Conservation (phyloP, 1,140 invertebrate species). For the Achatina immaculata region DNA sequence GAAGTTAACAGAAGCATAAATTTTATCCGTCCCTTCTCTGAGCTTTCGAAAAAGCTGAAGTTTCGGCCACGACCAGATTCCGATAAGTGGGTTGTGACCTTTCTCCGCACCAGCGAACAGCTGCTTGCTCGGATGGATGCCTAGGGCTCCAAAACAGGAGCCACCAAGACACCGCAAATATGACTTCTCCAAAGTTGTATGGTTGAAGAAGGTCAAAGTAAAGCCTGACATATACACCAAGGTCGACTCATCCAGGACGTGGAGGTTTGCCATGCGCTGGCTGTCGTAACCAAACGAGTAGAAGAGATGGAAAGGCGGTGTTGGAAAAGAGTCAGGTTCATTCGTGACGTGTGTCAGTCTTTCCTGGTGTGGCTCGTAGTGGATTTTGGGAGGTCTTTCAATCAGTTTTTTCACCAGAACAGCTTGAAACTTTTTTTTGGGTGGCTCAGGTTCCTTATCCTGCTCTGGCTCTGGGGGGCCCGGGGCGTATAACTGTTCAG, state of each 20-base stretch:
- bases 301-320: not conserved
- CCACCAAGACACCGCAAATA: conserved; percentile 34
- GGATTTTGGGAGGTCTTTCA: conserved; percentile 30
- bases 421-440: conserved; percentile 19
- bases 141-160: conserved; percentile 32
- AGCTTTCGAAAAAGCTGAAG: conserved; percentile 80
- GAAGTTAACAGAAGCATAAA: conserved; percentile 81
- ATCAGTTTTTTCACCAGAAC: conserved; percentile 31
- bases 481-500: not conserved
- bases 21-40: conserved; percentile 78
- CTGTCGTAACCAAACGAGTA: conserved; percentile 33
- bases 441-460: conserved; percentile 3
- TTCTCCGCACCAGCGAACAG: conserved; percentile 42
- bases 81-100: conserved; percentile 31
- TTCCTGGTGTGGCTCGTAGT: conserved; percentile 5
- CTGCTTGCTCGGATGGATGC: conserved; percentile 31
- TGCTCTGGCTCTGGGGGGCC: not conserved
- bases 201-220: conserved; percentile 25
- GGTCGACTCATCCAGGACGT: conserved; percentile 28
- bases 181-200: conserved; percentile 22
- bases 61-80: conserved; percentile 74
- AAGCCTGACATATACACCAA: conserved; percentile 35
- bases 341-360: conserved; percentile 6
- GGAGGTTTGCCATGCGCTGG: conserved; percentile 30
- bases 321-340: not conserved